Evolutionary conservation across 30 jellyfish, hydroid and myxozoan genomes (phyloP), one percentile per base, ranked within the genome.

Genomic region (Mastigias papua): DNA sequence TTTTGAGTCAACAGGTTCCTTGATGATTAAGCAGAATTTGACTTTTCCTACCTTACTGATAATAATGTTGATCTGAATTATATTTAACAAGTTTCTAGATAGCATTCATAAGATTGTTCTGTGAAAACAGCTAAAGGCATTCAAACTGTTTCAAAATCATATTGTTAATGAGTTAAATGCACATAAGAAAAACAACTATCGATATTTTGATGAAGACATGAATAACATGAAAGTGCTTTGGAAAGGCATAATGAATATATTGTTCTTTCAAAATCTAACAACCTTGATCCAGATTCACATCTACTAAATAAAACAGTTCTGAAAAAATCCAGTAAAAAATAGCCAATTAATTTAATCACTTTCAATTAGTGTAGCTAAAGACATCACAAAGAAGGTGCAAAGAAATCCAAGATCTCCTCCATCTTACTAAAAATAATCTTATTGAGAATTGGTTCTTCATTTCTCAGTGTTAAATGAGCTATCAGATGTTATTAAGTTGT

Each of bases 381-480:
- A 80, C 8, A 80, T 64, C 25, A 80, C 90, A 82, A 82, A 82
- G 77, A 82, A 68, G 31, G 66, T 65, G 65, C 92, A 68, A 66
- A 46, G 86, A 67, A 82, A 54, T 68, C 92, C 77, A 73, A 82
- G 70, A 67, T 82, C 86, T 29, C 92, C 80, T 20, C 54, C 66
- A 57, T 67, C 85, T 67, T 82, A 67, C 76, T 48, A 33, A 82
- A n/a, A n/a, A n/a, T n/a, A n/a, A 82, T 51, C 85, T 86, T 49
- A 82, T 65, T 57, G 32, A 27, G 76, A 62, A 82, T 2, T 68
- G 76, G 66, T 82, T 67, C 37, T 82, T 82, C 86, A 82, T 67
- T 62, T 82, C 86, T 49, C 37, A 54, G 37, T 28, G 85, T 65
- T 34, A 86, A n/a, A n/a, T n/a, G n/a, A n/a, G n/a, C n/a, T 68